Base-by-base conservation (phyloP, 2,113 vertebrate genomes). In the Salminus brasiliensis region DNA sequence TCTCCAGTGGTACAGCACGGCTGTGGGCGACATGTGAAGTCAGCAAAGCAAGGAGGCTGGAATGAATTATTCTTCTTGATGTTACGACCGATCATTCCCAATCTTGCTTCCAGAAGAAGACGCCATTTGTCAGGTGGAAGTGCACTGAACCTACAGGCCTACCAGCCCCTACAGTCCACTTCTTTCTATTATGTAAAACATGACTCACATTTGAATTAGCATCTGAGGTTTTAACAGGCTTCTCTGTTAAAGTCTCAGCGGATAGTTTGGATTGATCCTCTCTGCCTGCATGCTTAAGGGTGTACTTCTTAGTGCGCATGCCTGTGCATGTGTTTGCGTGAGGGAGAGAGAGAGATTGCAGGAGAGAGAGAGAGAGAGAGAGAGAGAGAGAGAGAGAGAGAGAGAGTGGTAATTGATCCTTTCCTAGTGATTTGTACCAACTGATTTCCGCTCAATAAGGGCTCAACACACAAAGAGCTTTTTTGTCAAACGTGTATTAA, bases 401-500 rank as follows among this genome's bases (percentile, higher is more conserved):
- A 59, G 27, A 75, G 9, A 34, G 25, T 10, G 9, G 8, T 23
- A 45, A 21, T 30, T 27, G 62, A 66, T 66, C 21, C 34, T 39
- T 41, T 55, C 18, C 15, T 32, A 29, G 21, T 36, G 53, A 47
- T 70, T 62, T 32, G 29, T 78, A 57, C 25, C 29, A 34, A 49
- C 16, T 39, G 41, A 69, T 73, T 75, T 39, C 59, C n/a, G 30
- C 39, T 71, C 43, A 63, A 72, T 49, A 74, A 74, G n/a, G 27
- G 23, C 27, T 12, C 71, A 63, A 25, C 41, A 76, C 53, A 81
- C 57, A 55, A 41, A 32, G 45, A 52, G 29, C 39, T 41, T 45
- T 57, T 29, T 43, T 74, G 62, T 69, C 63, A 67, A 55, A 80
- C 12, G 12, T 68, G 63, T 68, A 43, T 59, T 69, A 68, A 75